These are phyloP conservation scores for Glossosoma conforme DNA, from an alignment of 1,140 invertebrate genomes.

Conservation along the genomic window DNA sequence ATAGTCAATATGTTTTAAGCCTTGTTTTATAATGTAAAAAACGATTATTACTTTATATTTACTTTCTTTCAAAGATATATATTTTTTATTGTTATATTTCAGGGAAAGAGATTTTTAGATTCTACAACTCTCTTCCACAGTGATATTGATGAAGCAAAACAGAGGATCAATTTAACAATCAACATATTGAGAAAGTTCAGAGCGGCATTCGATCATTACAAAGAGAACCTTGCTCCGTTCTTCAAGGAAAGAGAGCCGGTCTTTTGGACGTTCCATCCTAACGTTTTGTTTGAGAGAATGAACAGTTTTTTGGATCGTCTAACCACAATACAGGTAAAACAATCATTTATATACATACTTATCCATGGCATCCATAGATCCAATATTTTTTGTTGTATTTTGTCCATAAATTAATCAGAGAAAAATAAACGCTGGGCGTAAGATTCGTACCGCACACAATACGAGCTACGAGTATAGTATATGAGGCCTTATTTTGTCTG, in stretches of 20 bases:
- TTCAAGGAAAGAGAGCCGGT: constrained; percentile 60
- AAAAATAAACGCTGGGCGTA: no score
- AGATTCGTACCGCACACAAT: no score
- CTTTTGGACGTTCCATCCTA: constrained; percentile 86
- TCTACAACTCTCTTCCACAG: constrained; percentile 85
- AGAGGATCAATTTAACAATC: constrained; percentile 69
- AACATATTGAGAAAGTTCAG: constrained; percentile 61
- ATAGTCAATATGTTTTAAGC: no score
- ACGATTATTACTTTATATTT: no score
- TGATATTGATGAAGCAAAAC: constrained; percentile 83
- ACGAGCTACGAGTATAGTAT: no score
- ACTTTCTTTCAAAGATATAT: no score
- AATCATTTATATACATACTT: no score
- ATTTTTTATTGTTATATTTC: constrained; percentile 27
- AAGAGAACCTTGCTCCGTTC: constrained; percentile 59
- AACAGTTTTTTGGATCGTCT: constrained; percentile 80
- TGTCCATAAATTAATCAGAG: no score
- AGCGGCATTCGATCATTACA: constrained; percentile 63
- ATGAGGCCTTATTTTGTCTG: no score
- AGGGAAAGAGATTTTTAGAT: constrained; percentile 81
- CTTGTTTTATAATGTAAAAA: no score
- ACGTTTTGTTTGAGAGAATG: constrained; percentile 79
- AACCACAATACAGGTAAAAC: constrained; percentile 70
- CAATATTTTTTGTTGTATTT: no score
- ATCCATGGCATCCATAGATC: no score